Evolutionary conservation across 1,140 invertebrate genomes (phyloP).

Genomic region (Bursaphelenchus mucronatus): DNA sequence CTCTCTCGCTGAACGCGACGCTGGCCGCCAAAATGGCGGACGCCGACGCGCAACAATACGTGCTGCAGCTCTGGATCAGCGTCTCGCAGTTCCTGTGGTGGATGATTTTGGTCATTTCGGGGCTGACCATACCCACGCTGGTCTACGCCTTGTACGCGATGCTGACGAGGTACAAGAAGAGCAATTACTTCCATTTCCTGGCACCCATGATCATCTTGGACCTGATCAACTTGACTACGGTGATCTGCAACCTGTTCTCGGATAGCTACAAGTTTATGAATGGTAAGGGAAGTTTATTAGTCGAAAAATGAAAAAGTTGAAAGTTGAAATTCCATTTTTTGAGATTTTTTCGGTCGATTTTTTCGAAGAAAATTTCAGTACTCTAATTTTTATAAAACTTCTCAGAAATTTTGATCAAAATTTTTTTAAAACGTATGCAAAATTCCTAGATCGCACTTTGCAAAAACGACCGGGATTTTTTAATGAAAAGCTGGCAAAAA

Average conservation of each 20-base stretch:
- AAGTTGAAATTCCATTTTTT: background rate
- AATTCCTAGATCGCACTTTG: too few species aligned
- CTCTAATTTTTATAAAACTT: too few species aligned
- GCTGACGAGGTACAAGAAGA: constrained; percentile 28
- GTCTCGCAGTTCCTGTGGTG: constrained; percentile 19
- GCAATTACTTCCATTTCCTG: constrained; percentile 38
- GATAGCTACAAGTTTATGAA: background rate
- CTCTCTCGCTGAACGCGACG: too few species aligned
- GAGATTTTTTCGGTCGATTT: too few species aligned
- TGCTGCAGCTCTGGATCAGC: too few species aligned
- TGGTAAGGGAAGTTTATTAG: background rate
- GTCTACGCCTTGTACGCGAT: constrained; percentile 24
- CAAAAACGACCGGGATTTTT: too few species aligned
- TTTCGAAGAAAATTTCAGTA: too few species aligned
- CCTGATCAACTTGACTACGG: constrained; percentile 18
- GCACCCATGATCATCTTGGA: constrained; percentile 34
- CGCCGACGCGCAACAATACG: too few species aligned
- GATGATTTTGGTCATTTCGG: constrained; percentile 29
- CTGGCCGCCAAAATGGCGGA: too few species aligned
- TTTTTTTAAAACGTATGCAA: too few species aligned
- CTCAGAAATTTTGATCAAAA: too few species aligned
- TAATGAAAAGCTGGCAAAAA: too few species aligned
- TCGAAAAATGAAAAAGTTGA: background rate
- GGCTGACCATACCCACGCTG: constrained; percentile 17
- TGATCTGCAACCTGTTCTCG: constrained; percentile 29